Base-by-base conservation (phyloP, 2,797 vertebrate genomes). In the Sphenodon punctatus region DNA sequence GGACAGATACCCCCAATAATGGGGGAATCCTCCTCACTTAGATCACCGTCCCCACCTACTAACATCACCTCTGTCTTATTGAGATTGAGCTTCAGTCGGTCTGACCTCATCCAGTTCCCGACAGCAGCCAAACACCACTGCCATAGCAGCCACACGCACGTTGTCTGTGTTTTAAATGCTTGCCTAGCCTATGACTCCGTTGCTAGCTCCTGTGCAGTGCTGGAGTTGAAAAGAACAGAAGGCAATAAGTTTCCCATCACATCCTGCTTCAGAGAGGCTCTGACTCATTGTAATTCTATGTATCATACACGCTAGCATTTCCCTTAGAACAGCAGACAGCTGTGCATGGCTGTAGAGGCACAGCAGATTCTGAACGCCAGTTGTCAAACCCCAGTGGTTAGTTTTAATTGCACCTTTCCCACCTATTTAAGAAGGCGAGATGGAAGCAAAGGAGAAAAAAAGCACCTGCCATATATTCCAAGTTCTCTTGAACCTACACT, bases 371-470 rank as follows among this genome's bases (percentile, higher is more conserved):
- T 86, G 78, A 88, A 86, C 22, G 45, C 27, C 77, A 85, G 48
- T 76, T 80, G 49, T 53, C 56, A 86, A 89, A 72, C 71, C 45
- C 67, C 64, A 59, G 80, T 60, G 79, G 85, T 84, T 87, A 65
- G 25, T 83, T 86, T 75, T 92, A 92, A 90, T 90, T 91, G 73
- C 49, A 68, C 75, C 66, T 75, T 87, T 76, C 49, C 32, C 67
- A 27, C n/a, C 45, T 78, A 25, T 83, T 51, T 77, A 42, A 76
- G 46, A 59, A 39, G 32, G 68, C 53, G 32, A 16, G 81, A 14
- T 56, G 17, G 51, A 75, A 75, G 73, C 56, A 76, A 85, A 85
- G 60, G 32, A n/a, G n/a, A n/a, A n/a, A n/a, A 59, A 27, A 32
- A 60, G 51, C 86, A 67, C 38, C 70, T 48, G 69, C 65, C 71